Conservation (phyloP, 2,113 vertebrate species). For the Coregonus clupeaformis region DNA sequence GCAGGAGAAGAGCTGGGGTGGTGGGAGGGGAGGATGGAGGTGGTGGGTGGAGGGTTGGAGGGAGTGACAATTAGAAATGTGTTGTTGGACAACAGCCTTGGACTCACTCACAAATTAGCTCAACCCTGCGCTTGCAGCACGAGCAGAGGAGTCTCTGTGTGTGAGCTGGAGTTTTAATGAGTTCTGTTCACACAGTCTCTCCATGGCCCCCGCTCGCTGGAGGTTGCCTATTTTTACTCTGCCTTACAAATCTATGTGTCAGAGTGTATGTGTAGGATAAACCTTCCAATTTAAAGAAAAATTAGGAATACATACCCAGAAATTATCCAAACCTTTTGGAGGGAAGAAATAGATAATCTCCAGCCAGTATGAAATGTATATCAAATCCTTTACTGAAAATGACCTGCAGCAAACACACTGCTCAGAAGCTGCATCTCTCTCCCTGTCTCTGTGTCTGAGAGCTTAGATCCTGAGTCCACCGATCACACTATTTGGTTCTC, state of each 20-base stretch:
- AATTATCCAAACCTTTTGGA: slow-evolving; percentile 46
- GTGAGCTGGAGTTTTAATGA: slow-evolving; percentile 70
- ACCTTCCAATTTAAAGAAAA: slow-evolving; percentile 42
- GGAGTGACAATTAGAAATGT: slow-evolving; percentile 66
- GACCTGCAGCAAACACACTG: slow-evolving; percentile 36
- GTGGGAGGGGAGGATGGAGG: not conserved
- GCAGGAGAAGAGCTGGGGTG: slow-evolving; percentile 37
- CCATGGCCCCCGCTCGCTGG: slow-evolving; percentile 42
- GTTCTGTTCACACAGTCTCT: slow-evolving; percentile 61
- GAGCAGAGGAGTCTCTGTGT: slow-evolving; percentile 37
- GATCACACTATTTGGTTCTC: slow-evolving; percentile 39
- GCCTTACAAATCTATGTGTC: slow-evolving; percentile 46
- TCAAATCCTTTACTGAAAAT: slow-evolving; percentile 54
- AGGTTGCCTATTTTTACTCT: slow-evolving; percentile 53
- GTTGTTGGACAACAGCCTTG: slow-evolving; percentile 69
- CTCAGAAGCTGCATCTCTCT: slow-evolving; percentile 55
- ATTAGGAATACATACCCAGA: slow-evolving; percentile 37
- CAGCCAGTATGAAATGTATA: slow-evolving; percentile 30
- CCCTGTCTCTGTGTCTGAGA: slow-evolving; percentile 39
- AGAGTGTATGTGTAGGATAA: slow-evolving; percentile 45
- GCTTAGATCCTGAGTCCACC: slow-evolving; percentile 50
- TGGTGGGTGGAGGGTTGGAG: not conserved
- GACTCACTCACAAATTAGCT: slow-evolving; percentile 72
- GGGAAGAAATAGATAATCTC: slow-evolving; percentile 43
- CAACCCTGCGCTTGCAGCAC: slow-evolving; percentile 26